phyloP scores from a whole-genome alignment of 1,140 invertebrate species.

The Dreissena polymorpha region DNA sequence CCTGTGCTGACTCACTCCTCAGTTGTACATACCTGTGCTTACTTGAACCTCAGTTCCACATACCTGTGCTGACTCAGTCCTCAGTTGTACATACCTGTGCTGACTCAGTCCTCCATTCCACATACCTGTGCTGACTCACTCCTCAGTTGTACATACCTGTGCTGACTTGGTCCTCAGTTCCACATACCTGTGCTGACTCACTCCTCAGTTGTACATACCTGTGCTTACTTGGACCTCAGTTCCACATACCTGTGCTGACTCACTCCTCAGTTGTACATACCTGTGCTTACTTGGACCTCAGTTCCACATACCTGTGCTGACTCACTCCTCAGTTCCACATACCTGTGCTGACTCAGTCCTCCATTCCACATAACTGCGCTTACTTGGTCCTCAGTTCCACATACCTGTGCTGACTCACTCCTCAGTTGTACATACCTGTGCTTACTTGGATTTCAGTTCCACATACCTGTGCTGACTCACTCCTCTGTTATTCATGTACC shows the following conservation, averaged over 20 bases:
- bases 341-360: conserved; percentile 68
- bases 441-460: no score
- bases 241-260: conserved; percentile 64
- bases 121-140: conserved; percentile 67
- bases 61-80: conserved; percentile 68
- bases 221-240: no score
- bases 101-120: conserved; percentile 56
- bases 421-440: no score
- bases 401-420: conserved; percentile 67
- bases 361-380: conserved; percentile 60
- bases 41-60: no score
- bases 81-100: conserved; percentile 65
- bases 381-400: conserved; percentile 64
- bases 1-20: conserved; percentile 66
- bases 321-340: conserved; percentile 63
- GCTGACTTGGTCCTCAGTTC: conserved; percentile 65
- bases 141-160: conserved; percentile 64
- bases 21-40: no score
- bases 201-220: conserved; percentile 66
- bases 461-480: conserved; percentile 66
- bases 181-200: conserved; percentile 65
- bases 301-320: conserved; percentile 63
- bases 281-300: no score
- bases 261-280: conserved; percentile 66
- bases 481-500: no score